Conservation (phyloP, 2,113 vertebrate genomes). For the Grallaria varia region DNA sequence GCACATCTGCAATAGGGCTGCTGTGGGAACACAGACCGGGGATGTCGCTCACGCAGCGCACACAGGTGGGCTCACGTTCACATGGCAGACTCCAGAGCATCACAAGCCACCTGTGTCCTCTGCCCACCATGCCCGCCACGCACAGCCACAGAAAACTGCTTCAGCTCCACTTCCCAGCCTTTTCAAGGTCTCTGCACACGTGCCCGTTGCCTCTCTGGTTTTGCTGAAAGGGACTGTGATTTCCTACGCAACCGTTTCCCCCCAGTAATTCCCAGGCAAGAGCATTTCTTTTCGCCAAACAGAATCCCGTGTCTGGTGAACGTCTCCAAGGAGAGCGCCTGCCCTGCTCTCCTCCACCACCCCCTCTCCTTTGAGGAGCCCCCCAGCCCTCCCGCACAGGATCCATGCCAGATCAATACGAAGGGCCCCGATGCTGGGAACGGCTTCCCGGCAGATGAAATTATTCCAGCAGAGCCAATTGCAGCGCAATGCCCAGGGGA, state of each 20-base stretch:
- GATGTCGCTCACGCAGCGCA: neutral
- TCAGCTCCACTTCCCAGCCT: neutral
- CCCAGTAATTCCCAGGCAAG: neutral
- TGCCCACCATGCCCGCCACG: neutral
- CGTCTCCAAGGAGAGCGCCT: accelerated
- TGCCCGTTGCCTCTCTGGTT: neutral
- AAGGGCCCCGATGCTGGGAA: neutral
- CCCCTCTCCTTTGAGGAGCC: neutral
- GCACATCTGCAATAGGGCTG: constrained; percentile 35
- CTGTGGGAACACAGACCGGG: neutral
- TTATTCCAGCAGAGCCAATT: neutral
- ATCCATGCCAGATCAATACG: accelerated
- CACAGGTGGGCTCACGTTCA: neutral
- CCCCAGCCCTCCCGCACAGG: accelerated
- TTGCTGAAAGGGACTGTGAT: neutral
- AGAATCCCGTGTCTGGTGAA: neutral
- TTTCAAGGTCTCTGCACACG: neutral
- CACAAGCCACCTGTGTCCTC: neutral
- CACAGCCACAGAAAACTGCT: neutral
- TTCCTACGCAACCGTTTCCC: neutral
- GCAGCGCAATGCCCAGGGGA: neutral
- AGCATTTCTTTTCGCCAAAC: neutral
- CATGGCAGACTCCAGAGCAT: neutral
- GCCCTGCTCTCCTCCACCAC: neutral
- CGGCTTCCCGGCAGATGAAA: neutral